Conservation (phyloP, 2,888 invertebrate species). For the Agrotis clavis region DNA sequence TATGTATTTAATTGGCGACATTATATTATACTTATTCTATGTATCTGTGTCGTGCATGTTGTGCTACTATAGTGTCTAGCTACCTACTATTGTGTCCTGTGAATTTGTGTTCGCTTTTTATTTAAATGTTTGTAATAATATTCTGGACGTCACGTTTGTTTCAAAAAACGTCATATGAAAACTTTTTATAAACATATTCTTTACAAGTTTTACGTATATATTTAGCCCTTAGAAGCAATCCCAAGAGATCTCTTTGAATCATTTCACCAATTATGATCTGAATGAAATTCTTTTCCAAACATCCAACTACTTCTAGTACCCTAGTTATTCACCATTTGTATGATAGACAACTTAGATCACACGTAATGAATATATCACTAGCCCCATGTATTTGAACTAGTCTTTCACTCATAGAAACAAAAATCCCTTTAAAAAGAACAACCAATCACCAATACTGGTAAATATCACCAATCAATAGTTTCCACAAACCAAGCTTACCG, state of each 20-base stretch:
- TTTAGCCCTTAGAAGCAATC: slow-evolving; percentile 11
- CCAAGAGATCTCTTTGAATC: slow-evolving; percentile 6
- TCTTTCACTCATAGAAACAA: slow-evolving; percentile 37
- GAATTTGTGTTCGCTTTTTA: slow-evolving; percentile 92
- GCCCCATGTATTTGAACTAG: slow-evolving; percentile 34
- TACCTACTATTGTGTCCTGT: slow-evolving; percentile 91
- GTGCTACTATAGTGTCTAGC: slow-evolving; percentile 78
- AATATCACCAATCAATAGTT: slow-evolving; percentile 6
- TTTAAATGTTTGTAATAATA: slow-evolving; percentile 72
- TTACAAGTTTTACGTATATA: slow-evolving; percentile 6
- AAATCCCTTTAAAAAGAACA: slow-evolving; percentile 2
- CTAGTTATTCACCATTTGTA: slow-evolving; percentile 42
- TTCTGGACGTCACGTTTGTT: slow-evolving; percentile 65
- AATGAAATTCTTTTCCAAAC: slow-evolving; percentile 6
- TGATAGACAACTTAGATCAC: slow-evolving; percentile 44
- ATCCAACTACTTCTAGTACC: slow-evolving; percentile 34
- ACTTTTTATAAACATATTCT: slow-evolving; percentile 6
- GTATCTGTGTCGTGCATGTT: slow-evolving; percentile 71
- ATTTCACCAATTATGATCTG: slow-evolving; percentile 2
- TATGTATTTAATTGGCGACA: slow-evolving; percentile 62
- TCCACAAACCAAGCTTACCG: slow-evolving; percentile 10
- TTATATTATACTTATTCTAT: slow-evolving; percentile 54
- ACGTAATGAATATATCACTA: slow-evolving; percentile 34
- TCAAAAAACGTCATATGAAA: slow-evolving; percentile 15
- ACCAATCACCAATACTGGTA: slow-evolving; percentile 24